phyloP scores from a whole-genome alignment of 2,888 invertebrate species.

The Slavum lentiscoides region DNA sequence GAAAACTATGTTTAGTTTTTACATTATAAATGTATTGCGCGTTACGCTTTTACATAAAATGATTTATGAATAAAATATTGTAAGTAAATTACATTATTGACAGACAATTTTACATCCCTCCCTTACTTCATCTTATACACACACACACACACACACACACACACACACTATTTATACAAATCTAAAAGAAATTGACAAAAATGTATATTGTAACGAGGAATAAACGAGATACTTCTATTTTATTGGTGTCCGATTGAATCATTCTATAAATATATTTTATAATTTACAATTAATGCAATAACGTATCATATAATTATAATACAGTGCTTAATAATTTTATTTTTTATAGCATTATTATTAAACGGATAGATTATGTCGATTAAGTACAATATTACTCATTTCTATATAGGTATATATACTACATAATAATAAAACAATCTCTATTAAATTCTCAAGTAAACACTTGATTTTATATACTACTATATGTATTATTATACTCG shows the following conservation, averaged over 20 bases:
- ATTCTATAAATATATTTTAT: too few relatives aligned
- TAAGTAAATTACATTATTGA: slow-evolving; percentile 27
- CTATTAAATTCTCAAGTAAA: too few relatives aligned
- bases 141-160: background rate
- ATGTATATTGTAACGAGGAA: background rate
- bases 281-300: too few relatives aligned
- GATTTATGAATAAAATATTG: slow-evolving; percentile 38
- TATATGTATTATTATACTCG: too few relatives aligned
- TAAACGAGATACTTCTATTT: background rate
- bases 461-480: too few relatives aligned
- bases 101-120: slow-evolving; percentile 2
- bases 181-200: background rate
- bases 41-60: background rate
- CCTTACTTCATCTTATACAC: background rate
- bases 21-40: background rate
- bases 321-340: too few relatives aligned
- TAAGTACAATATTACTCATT: too few relatives aligned
- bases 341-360: too few relatives aligned
- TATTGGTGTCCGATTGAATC: too few relatives aligned
- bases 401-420: too few relatives aligned
- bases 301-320: background rate
- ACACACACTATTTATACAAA: background rate
- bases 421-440: too few relatives aligned
- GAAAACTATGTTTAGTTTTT: slow-evolving; percentile 1
- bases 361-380: too few relatives aligned